Percentiles rank a stretch among this genome's conserved stretches.
phyloP scores from a whole-genome alignment of 2,113 vertebrate species.

The Oreochromis aureus region DNA sequence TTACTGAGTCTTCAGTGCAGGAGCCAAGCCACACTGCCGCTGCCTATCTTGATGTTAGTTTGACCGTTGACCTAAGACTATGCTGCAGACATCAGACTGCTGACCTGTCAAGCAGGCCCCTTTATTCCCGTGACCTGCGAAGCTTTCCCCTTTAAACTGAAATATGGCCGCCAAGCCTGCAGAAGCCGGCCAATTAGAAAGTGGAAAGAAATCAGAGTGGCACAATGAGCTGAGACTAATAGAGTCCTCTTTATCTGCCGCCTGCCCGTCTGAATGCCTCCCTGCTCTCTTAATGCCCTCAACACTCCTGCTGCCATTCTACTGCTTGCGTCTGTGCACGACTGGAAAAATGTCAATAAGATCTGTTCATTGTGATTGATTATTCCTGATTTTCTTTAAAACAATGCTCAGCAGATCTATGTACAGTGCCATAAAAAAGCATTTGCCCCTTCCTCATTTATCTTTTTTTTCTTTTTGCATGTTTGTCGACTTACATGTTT shows the following conservation, averaged over 20 bases:
- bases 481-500: background rate
- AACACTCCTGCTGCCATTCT: background rate
- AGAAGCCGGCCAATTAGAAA: slow-evolving; percentile 79
- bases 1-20: slow-evolving; percentile 38
- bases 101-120: slow-evolving; percentile 84
- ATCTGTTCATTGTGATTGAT: background rate
- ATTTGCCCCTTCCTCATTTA: background rate
- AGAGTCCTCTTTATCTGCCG: slow-evolving; percentile 78
- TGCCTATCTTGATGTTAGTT: slow-evolving; percentile 74
- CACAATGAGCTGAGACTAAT: slow-evolving; percentile 85
- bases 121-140: slow-evolving; percentile 81
- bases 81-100: slow-evolving; percentile 56
- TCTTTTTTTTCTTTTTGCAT: background rate
- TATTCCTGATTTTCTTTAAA: background rate
- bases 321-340: background rate
- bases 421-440: background rate
- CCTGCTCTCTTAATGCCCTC: slow-evolving; percentile 69
- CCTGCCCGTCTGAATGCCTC: slow-evolving; percentile 62
- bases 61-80: slow-evolving; percentile 74
- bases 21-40: slow-evolving; percentile 65
- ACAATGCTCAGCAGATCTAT: background rate
- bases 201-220: slow-evolving; percentile 69
- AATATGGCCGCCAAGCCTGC: slow-evolving; percentile 80
- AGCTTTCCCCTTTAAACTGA: slow-evolving; percentile 82
- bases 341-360: background rate